Conservation (phyloP, 2,797 vertebrate genomes). For the Micropoecilia bifurca region DNA sequence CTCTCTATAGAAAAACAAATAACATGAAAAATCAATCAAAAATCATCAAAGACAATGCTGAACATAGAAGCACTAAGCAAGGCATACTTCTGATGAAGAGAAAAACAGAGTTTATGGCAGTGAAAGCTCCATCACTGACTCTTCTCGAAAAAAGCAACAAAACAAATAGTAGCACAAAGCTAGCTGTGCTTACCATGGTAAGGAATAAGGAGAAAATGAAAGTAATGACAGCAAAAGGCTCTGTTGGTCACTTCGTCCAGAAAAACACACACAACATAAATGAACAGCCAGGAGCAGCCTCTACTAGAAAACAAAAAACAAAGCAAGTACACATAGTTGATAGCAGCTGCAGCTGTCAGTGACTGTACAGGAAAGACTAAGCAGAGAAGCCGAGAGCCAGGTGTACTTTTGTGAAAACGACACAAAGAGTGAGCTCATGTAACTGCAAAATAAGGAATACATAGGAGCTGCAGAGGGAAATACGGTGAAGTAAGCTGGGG, state of each 20-base stretch:
- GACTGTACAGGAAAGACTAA: neutral
- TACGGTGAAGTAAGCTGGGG: slow-evolving; percentile 3
- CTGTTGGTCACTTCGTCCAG: neutral
- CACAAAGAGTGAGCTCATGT: neutral
- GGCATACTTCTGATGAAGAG: neutral
- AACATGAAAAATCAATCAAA: neutral
- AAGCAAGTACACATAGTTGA: neutral
- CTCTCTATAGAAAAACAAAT: neutral
- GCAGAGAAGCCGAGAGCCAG: neutral
- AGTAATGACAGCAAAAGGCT: neutral
- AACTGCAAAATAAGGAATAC: neutral
- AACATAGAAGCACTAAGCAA: neutral
- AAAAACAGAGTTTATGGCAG: neutral
- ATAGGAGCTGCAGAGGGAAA: neutral
- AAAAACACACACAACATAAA: neutral
- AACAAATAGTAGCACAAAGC: neutral
- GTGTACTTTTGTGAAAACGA: neutral
- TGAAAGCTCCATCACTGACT: neutral
- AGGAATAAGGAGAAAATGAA: neutral
- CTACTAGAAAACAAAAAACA: neutral
- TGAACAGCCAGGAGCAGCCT: neutral
- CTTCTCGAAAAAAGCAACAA: neutral
- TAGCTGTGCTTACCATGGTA: neutral
- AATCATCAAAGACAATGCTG: neutral
- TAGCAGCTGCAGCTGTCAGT: neutral